Conservation (phyloP, 2,113 vertebrate genomes). For the Psilopogon haemacephalus region DNA sequence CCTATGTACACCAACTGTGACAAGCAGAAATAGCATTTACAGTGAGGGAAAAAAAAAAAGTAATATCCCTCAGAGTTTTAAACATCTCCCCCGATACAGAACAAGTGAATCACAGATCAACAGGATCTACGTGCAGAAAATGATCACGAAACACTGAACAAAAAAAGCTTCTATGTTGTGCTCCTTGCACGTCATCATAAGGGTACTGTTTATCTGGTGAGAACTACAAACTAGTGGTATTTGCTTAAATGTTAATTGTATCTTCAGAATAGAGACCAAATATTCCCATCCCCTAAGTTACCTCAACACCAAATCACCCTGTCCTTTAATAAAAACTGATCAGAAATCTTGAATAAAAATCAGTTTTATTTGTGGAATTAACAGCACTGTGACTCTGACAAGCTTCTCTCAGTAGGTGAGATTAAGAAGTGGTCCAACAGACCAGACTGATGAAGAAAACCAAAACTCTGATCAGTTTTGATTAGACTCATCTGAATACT, state of each 20-base stretch:
- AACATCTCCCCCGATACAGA: neutral
- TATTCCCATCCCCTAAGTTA: neutral
- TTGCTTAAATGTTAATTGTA: neutral
- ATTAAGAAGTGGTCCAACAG: neutral
- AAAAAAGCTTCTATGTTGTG: neutral
- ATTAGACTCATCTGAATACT: neutral
- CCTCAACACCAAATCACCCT: neutral
- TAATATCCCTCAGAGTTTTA: neutral
- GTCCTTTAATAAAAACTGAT: neutral
- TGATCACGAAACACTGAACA: neutral
- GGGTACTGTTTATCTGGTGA: neutral
- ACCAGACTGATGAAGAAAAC: neutral
- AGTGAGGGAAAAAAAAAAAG: neutral
- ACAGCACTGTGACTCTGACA: neutral
- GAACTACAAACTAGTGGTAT: neutral
- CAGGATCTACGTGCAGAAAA: neutral
- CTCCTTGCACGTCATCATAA: neutral
- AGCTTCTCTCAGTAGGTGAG: neutral
- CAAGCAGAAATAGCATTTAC: neutral
- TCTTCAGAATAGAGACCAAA: neutral
- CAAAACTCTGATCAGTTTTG: neutral
- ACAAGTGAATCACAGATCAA: neutral
- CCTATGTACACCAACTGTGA: neutral
- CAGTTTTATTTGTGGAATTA: neutral
- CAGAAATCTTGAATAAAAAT: neutral